Conservation (phyloP, 2,113 vertebrate species). For the Anas platyrhynchos region DNA sequence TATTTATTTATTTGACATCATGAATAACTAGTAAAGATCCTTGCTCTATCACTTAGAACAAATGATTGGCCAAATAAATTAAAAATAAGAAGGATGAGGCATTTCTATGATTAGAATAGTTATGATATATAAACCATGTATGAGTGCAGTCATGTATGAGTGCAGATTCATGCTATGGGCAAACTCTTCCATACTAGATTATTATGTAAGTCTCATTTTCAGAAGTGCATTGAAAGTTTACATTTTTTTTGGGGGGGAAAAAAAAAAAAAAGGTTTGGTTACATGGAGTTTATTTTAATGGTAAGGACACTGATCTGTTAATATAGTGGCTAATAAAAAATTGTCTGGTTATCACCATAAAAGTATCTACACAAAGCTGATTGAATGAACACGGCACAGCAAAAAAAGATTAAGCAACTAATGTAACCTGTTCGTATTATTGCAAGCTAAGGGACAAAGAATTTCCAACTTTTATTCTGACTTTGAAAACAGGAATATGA, state of each 20-base stretch:
- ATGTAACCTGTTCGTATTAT: background rate
- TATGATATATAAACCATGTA: background rate
- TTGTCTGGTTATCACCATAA: background rate
- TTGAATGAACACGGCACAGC: background rate
- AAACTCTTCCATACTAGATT: background rate
- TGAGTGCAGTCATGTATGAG: too few species aligned
- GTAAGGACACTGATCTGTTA: background rate
- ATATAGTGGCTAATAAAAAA: background rate
- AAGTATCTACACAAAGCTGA: background rate
- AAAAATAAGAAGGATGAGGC: background rate
- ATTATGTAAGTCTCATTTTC: background rate
- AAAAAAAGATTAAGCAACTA: background rate
- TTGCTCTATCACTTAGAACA: accelerated
- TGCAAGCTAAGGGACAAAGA: background rate
- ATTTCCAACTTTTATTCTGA: background rate
- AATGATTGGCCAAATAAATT: background rate
- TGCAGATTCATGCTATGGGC: background rate
- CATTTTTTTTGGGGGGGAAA: background rate
- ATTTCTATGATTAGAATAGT: background rate
- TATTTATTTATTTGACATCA: background rate
- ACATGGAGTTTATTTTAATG: background rate
- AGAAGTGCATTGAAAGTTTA: background rate
- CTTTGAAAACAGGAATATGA: background rate
- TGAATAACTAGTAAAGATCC: background rate
- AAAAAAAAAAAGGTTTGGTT: background rate